Evolutionary conservation across 2,797 vertebrate species (phyloP).

Genomic region (Enteromius radiatus): DNA sequence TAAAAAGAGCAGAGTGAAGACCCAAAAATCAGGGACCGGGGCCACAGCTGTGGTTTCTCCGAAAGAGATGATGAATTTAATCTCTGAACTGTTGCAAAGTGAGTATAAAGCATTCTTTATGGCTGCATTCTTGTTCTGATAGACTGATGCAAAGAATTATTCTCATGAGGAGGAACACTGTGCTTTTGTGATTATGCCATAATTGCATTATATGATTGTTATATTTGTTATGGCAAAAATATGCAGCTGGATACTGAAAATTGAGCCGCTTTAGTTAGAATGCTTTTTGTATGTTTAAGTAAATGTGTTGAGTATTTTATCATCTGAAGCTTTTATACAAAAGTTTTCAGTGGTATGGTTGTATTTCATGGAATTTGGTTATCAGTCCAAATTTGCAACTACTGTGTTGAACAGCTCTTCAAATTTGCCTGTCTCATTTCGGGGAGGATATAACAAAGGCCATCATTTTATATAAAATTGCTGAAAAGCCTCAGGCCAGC

Average conservation of each 20-base stretch:
- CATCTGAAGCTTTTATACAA: not conserved
- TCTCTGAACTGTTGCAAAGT: constrained; percentile 94
- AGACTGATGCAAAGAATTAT: not conserved
- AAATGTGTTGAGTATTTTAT: not conserved
- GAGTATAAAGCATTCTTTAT: constrained; percentile 65
- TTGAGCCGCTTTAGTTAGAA: not conserved
- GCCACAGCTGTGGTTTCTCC: constrained; percentile 85
- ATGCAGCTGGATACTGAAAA: not conserved
- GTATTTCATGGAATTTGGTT: not conserved
- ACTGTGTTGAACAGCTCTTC: not conserved
- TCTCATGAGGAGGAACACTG: not conserved
- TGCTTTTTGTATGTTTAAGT: not conserved
- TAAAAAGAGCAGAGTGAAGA: constrained; percentile 98
- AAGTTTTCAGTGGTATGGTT: not conserved
- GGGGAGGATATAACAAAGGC: not conserved
- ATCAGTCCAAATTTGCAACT: not conserved
- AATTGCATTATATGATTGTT: not conserved
- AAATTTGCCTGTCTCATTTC: not conserved
- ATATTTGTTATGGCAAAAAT: not conserved
- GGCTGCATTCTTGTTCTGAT: not conserved
- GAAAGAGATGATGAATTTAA: constrained; percentile 94
- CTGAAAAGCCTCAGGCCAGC: not conserved
- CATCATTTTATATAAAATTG: not conserved
- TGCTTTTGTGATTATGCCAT: not conserved
- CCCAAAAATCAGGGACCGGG: constrained; percentile 92